Conservation (phyloP, 1,140 invertebrate species). For the Plodia interpunctella region DNA sequence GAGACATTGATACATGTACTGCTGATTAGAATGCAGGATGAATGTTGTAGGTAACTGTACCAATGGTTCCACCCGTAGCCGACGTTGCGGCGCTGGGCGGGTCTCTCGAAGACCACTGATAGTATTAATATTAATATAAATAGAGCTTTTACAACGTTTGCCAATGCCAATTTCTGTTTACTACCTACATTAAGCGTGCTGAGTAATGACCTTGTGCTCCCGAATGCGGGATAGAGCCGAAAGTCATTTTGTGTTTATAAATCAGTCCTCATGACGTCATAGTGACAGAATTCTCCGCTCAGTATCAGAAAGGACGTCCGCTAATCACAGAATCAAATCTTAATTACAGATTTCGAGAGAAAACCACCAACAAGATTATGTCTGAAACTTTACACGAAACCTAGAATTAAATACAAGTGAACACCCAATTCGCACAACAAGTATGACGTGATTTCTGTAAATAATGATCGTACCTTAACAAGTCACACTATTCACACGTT, state of each 20-base stretch:
- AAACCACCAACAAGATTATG: neutral
- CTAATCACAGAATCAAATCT: neutral
- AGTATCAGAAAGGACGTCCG: slow-evolving; percentile 23
- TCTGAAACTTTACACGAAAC: neutral
- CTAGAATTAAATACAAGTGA: slow-evolving; percentile 16
- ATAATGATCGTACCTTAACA: slow-evolving; percentile 51
- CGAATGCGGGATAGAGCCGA: slow-evolving; percentile 56
- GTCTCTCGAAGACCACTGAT: slow-evolving; percentile 46
- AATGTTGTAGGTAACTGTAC: no score
- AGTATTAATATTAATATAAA: slow-evolving; percentile 55
- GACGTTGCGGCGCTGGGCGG: slow-evolving; percentile 48
- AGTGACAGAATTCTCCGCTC: slow-evolving; percentile 52
- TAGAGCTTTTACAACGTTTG: slow-evolving; percentile 52
- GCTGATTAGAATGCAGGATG: slow-evolving; percentile 13
- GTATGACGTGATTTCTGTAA: slow-evolving; percentile 60
- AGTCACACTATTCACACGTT: slow-evolving; percentile 18
- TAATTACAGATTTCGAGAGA: neutral
- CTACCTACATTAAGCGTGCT: slow-evolving; percentile 37
- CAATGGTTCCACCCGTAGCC: no score
- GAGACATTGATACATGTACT: neutral
- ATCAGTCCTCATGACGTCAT: slow-evolving; percentile 69
- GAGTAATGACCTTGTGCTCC: slow-evolving; percentile 62
- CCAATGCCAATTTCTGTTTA: slow-evolving; percentile 63
- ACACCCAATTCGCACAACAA: slow-evolving; percentile 55
- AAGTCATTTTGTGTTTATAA: slow-evolving; percentile 68